Evolutionary conservation across 2,113 vertebrate genomes (phyloP), one percentile per base, ranked within the genome.

Genomic region (Callaeas wilsoni): DNA sequence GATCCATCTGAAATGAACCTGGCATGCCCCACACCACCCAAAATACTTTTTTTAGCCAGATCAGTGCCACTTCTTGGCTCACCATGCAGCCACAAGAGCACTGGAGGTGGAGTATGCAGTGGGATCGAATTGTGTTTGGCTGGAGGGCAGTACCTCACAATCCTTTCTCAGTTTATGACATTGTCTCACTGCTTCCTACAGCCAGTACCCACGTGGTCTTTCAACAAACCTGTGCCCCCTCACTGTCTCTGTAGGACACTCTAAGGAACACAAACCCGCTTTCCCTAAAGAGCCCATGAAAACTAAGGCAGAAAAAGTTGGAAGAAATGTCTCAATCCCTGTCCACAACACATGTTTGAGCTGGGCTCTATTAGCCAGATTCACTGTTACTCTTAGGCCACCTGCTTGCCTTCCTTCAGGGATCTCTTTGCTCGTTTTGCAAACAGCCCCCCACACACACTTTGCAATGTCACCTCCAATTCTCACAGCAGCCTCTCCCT

Each of bases 181-280:
- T 17, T 47, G 14, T 47, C 44, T 10, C 29, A 26, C 20, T 85
- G 42, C 30, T 67, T 81, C 29, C 42, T 59, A 14, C 26, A 81
- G 30, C 8, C 1, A 4, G 10, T 3, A 2, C 8, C 3, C 3
- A 5, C 27, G 6, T 2, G 7, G 30, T 25, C 32, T 50, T 75
- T 50, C 35, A 73, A 37, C 0, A 1, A 33, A 44, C 6, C 55
- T 69, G 16, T 71, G 60, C 4, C 30, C 13, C 29, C 9, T 78
- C 65, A 29, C 16, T 50, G 9, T 7, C 55, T 14, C 17, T 41
- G 25, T 21, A 74, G 22, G 19, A 41, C 25, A 14, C 27, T 56
- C 13, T 37, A 57, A 74, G n/a, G 17, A 86, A 39, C 18, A 53
- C 10, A 89, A 56, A 62, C 4, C 12, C 32, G 4, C 12, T 65